Base-by-base conservation (phyloP, 2,888 invertebrate genomes). In the Cephus rjabovi region DNA sequence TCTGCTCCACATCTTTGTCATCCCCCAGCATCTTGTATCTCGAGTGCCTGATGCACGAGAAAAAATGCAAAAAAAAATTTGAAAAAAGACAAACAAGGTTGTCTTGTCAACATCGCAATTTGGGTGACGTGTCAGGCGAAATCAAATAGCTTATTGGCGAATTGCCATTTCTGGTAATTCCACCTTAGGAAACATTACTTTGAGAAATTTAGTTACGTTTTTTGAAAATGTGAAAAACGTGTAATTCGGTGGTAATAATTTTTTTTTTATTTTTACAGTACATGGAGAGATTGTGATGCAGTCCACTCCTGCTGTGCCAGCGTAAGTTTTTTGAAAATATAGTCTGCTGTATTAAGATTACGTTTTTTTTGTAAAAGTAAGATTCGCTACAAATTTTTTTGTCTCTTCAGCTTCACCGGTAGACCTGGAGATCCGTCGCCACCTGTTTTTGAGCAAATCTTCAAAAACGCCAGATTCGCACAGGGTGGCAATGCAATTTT, bases 361-460 rank as follows among this genome's bases (percentile, higher is more conserved):
- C 9, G 23, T 23, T 56, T 40, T 40, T 56, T 56, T 2, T 4
- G 56, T 23, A 56, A 23, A 56, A 56, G 56, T 56, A 23, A 56
- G 56, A 56, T 2, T 56, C 9, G 2, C 23, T 15, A 40, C 4
- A 34, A 34, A 71, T 71, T 31, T 11, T 34, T 71, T 3, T 4
- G 31, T 71, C 31, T 4, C 2, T 35, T 11, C 79, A 91, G 91
- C 80, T 91, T 91, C 81, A 87, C 88, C 79, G 91, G 90, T 80
- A 88, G 94, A 89, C 95, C 96, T 81, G 96, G 96, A 86, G 95
- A 95, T 88, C 96, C 96, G 83, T 96, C 97, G 83, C 98, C 98
- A 79, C 98, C 98, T 83, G 96, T 98, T 86, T 98, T 98, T 92
- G 98, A 98, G 93, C 97, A 98, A 92, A 97, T 98, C 90, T 98